A percentile compares a stretch with the other conserved stretches of the same genome.
Evolutionary conservation across 1,140 invertebrate genomes (phyloP).

Genomic region (Sesamia nonagrioides): DNA sequence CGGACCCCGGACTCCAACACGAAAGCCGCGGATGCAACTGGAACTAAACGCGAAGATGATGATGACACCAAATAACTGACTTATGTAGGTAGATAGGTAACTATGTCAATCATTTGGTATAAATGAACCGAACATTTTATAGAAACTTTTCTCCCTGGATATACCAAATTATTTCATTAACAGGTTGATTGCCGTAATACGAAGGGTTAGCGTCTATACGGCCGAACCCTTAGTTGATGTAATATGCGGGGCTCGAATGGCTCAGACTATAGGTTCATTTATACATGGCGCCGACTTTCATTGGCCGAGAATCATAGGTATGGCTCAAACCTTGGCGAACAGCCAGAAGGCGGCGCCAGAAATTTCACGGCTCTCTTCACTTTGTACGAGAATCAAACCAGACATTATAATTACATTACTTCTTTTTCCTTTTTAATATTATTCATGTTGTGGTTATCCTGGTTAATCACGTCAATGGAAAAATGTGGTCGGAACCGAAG

Average conservation of each 20-base stretch:
- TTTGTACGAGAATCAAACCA: conserved; percentile 36
- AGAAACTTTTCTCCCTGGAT: no score
- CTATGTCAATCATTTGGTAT: no score
- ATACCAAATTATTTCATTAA: no score
- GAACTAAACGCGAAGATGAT: no score
- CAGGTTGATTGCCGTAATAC: no score
- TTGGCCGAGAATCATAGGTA: conserved; percentile 38
- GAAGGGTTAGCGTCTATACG: not conserved
- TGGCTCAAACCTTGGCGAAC: conserved; percentile 13
- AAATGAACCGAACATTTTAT: no score
- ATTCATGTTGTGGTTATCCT: conserved; percentile 22
- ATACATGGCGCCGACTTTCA: conserved; percentile 26
- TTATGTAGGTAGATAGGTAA: no score
- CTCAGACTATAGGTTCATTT: not conserved
- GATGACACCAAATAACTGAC: no score
- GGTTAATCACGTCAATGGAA: not conserved
- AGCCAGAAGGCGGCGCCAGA: conserved; percentile 36
- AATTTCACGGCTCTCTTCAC: conserved; percentile 52
- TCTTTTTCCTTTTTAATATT: conserved; percentile 11
- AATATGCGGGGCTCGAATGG: not conserved
- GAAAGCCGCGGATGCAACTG: no score
- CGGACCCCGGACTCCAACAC: no score
- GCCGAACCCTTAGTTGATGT: not conserved
- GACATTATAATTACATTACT: conserved; percentile 37
- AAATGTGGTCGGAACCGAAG: conserved; percentile 15